Evolutionary conservation across 2,888 invertebrate species (phyloP), one percentile per base, ranked within the genome.

Genomic region (Spodoptera littoralis): DNA sequence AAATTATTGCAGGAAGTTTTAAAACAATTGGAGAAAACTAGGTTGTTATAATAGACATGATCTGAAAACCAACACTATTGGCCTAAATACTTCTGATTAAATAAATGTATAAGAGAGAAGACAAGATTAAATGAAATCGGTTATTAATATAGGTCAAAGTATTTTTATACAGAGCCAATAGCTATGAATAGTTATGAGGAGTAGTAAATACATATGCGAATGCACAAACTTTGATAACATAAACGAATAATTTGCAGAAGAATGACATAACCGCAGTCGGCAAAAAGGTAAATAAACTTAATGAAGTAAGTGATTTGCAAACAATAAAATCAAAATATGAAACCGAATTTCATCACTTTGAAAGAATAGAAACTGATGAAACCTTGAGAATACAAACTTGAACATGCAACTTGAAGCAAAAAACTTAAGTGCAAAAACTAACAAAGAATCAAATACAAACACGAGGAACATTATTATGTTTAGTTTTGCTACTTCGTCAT

Each of bases 401-500:
- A 68, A 48, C 45, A 48, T 70, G 57, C 50, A 70, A 66, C 49
- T 46, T 54, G 6, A 52, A 13, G 18, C 30, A 61, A 70, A 62
- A 70, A 73, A 46, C 12, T 54, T 13, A 60, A 60, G 68, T 50
- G 49, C 46, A 55, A 61, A 56, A 59, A 67, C 50, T 47, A 60
- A 76, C 65, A 51, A 71, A 66, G 59, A 61, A 52, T 42, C 45
- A 50, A 48, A 43, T 64, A 68, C 50, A 75, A 60, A 71, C 49
- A 66, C 49, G 13, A 61, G 45, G 43, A 65, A 73, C 53, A 47
- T 55, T 57, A 60, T 48, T 48, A 49, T 60, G 60, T 65, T 76
- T 68, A 58, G 58, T 52, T 65, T 57, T 30, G 45, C 44, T 51
- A 79, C 72, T 76, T 22, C 79, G 79, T 77, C 75, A 81, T 65